Conservation (phyloP, 1,140 invertebrate species). For the Leptonema lineaticorne region DNA sequence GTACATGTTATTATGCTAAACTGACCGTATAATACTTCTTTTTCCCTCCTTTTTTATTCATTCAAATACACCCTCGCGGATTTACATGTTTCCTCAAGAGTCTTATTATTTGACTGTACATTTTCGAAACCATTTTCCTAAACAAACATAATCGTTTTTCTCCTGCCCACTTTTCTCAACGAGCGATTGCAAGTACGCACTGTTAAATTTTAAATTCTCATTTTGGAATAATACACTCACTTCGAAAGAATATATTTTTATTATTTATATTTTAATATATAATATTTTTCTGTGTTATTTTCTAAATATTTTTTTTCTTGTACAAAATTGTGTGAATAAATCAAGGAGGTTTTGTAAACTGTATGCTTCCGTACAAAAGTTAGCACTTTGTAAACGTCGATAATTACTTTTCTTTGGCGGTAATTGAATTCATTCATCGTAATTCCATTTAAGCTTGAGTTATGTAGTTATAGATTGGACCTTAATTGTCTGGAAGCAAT, state of each 20-base stretch:
- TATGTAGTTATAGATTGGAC: conserved; percentile 15
- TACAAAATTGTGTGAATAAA: no score
- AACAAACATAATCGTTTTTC: conserved; percentile 19
- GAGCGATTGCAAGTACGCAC: neutral
- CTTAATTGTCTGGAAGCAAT: conserved; percentile 30
- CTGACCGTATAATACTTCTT: neutral
- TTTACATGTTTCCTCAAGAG: conserved; percentile 3
- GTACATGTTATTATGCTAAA: neutral
- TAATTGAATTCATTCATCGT: conserved; percentile 17
- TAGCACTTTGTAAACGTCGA: no score
- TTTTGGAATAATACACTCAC: no score
- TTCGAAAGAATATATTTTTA: no score
- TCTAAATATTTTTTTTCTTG: no score
- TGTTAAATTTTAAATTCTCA: no score
- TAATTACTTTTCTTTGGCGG: conserved; percentile 4
- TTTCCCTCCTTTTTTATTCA: conserved; percentile 14
- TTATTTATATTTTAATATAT: no score
- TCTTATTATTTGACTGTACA: conserved; percentile 15
- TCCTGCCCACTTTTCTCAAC: neutral
- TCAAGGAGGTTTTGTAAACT: no score
- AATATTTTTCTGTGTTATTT: no score
- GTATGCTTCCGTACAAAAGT: no score
- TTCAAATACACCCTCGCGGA: conserved; percentile 1
- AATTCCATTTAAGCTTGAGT: neutral
- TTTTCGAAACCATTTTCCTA: conserved; percentile 11